Conservation (phyloP, 2,888 invertebrate genomes). For the Schrankia costaestrigalis region DNA sequence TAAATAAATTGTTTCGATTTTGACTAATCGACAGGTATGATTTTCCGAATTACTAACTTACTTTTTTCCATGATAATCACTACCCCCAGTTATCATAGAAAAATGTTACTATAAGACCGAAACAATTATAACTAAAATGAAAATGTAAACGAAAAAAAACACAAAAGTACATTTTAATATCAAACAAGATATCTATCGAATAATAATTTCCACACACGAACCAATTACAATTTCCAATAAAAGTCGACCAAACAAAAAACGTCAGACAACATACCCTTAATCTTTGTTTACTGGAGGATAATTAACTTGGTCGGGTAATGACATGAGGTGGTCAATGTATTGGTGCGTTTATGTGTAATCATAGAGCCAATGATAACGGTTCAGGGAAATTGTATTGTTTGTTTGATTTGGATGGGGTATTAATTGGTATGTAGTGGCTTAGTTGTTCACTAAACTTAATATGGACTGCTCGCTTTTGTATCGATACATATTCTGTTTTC, state of each 20-base stretch:
- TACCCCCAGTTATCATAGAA: too few species aligned
- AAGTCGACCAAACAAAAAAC: conserved; percentile 40
- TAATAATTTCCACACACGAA: conserved; percentile 32
- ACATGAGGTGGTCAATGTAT: conserved; percentile 33
- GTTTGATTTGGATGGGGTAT: conserved; percentile 27
- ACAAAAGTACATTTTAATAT: too few species aligned
- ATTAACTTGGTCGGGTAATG: conserved; percentile 51
- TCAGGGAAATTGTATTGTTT: conserved; percentile 28
- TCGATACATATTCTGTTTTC: too few species aligned
- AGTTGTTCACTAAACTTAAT: conserved; percentile 7
- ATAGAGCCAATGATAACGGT: conserved; percentile 28
- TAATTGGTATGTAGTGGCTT: conserved; percentile 15
- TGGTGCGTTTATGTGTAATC: conserved; percentile 16
- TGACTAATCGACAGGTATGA: too few species aligned
- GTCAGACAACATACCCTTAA: conserved; percentile 37
- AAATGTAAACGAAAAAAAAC: conserved; percentile 20
- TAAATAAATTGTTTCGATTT: too few species aligned
- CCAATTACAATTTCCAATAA: conserved; percentile 44
- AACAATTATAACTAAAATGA: conserved; percentile 2
- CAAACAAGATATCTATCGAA: conserved; percentile 24
- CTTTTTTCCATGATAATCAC: too few species aligned
- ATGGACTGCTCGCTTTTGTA: conserved; percentile 1
- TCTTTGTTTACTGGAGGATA: conserved; percentile 50
- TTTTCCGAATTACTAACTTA: too few species aligned
- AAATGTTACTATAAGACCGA: too few species aligned